Conservation (phyloP, 2,113 vertebrate genomes). For the Paralichthys olivaceus region DNA sequence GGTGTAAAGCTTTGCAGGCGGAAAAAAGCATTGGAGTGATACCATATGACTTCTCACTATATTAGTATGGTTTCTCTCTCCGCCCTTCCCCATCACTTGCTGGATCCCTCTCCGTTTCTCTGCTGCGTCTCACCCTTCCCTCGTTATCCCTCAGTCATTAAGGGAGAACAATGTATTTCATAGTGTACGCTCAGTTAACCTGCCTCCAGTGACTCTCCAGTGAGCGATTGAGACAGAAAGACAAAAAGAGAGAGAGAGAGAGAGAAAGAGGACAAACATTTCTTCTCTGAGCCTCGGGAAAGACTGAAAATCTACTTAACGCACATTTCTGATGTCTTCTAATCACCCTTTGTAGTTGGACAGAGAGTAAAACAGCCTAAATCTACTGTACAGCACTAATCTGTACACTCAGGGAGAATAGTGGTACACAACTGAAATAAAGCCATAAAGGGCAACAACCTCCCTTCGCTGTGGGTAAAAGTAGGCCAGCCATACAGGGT, state of each 20-base stretch:
- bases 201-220: slow-evolving; percentile 18
- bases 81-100: background rate
- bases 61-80: background rate
- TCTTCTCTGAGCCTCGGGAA: background rate
- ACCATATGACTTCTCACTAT: slow-evolving; percentile 42
- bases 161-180: slow-evolving; percentile 39
- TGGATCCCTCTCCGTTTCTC: slow-evolving; percentile 21
- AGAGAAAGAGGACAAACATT: background rate
- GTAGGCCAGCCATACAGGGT: slow-evolving; percentile 53
- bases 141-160: slow-evolving; percentile 17
- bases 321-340: slow-evolving; percentile 22
- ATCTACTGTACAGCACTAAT: slow-evolving; percentile 57
- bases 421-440: slow-evolving; percentile 26
- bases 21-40: slow-evolving; percentile 39
- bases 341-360: slow-evolving; percentile 38
- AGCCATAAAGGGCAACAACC: slow-evolving; percentile 43
- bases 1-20: slow-evolving; percentile 55
- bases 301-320: background rate
- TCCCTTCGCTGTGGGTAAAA: slow-evolving; percentile 45
- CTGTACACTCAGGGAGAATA: slow-evolving; percentile 28
- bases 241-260: background rate
- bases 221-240: slow-evolving; percentile 15
- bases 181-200: slow-evolving; percentile 32
- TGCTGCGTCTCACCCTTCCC: background rate
- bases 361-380: slow-evolving; percentile 27